phyloP scores from a whole-genome alignment of 1,140 invertebrate species.

The Heterodera schachtii region DNA sequence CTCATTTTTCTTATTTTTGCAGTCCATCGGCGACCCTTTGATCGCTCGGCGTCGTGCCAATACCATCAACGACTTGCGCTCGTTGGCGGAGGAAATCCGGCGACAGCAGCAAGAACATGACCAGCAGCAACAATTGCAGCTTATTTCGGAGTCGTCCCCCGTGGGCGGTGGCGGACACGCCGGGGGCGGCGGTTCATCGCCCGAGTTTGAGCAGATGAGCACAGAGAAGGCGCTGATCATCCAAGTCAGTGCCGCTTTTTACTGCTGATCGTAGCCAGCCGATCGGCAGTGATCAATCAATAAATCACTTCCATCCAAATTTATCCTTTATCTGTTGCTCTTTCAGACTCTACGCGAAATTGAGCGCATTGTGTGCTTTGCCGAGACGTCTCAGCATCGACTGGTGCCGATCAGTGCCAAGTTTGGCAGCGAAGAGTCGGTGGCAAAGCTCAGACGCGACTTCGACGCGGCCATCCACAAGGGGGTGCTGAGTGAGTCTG shows the following conservation, averaged over 20 bases:
- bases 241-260: conserved; percentile 13
- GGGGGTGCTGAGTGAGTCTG: conserved; percentile 3
- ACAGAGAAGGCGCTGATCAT: conserved; percentile 28
- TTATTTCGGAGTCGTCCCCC: conserved; percentile 7
- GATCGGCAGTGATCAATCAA: too few relatives aligned
- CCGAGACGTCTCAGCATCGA: conserved; percentile 10
- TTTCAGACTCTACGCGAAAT: conserved; percentile 54
- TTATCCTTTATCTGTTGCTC: conserved; percentile 21
- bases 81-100: conserved; percentile 18
- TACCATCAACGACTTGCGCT: conserved; percentile 31
- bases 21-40: conserved; percentile 12
- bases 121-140: conserved; percentile 29
- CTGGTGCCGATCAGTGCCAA: conserved; percentile 9
- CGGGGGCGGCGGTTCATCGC: conserved; percentile 10
- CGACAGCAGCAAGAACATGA: conserved; percentile 11
- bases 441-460: conserved; percentile 12
- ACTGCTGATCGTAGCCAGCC: neutral
- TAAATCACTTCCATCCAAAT: too few relatives aligned
- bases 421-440: conserved; percentile 10
- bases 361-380: conserved; percentile 48
- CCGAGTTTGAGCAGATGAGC: conserved; percentile 32
- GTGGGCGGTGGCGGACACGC: neutral
- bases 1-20: neutral
- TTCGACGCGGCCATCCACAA: conserved; percentile 19
- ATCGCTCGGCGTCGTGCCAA: conserved; percentile 24